A percentile compares a stretch with the other conserved stretches of the same genome.
These are phyloP conservation scores for Tachysurus fulvidraco DNA, from an alignment of 2,113 vertebrate species.

Conservation along the genomic window DNA sequence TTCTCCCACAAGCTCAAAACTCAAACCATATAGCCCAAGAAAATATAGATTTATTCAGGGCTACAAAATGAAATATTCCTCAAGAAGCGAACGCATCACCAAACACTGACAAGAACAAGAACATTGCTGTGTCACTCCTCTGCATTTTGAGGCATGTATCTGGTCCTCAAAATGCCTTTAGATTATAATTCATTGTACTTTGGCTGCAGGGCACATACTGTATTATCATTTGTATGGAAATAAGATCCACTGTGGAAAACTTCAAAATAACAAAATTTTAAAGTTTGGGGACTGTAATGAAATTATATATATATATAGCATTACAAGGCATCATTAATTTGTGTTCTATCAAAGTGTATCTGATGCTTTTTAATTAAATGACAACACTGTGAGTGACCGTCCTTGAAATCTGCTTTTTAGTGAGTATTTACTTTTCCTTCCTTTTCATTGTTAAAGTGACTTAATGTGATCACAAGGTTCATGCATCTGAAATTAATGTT, in stretches of 20 bases:
- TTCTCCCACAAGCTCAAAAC: background rate
- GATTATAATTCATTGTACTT: background rate
- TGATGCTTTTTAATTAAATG: background rate
- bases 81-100: background rate
- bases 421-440: background rate
- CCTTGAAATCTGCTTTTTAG: background rate
- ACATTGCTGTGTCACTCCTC: background rate
- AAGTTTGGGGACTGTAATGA: background rate
- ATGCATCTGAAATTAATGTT: background rate
- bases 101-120: background rate
- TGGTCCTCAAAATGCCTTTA: background rate
- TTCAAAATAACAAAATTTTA: background rate
- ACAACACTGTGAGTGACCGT: background rate
- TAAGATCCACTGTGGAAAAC: background rate
- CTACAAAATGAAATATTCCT: slow-evolving; percentile 7
- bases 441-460: background rate
- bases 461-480: background rate
- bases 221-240: background rate
- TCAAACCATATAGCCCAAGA: background rate
- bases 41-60: background rate
- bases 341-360: background rate
- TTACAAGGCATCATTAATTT: background rate
- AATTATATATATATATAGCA: background rate
- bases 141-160: too few species aligned
- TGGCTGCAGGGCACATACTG: background rate